Percentiles rank a stretch among this genome's conserved stretches.
phyloP scores from a whole-genome alignment of 2,797 vertebrate genomes.

The Petrocephalus sullivani region DNA sequence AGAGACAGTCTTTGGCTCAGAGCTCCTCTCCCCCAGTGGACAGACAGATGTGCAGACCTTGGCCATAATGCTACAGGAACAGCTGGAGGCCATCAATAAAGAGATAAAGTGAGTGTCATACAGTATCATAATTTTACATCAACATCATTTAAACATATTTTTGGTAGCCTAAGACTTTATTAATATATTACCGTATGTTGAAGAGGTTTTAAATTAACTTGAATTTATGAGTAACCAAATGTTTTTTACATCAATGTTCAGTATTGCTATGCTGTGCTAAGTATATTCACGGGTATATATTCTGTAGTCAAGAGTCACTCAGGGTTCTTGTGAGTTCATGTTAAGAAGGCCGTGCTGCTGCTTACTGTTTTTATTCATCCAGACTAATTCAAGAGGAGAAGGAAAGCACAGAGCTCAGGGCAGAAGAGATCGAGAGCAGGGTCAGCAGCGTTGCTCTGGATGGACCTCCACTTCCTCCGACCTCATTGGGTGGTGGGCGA shows the following conservation, averaged over 20 bases:
- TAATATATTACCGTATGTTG: too few relatives aligned
- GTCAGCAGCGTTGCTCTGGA: constrained; percentile 80
- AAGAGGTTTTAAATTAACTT: too few relatives aligned
- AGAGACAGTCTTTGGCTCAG: constrained; percentile 64
- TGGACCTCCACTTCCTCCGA: constrained; percentile 58
- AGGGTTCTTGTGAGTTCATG: background rate
- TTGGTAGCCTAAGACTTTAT: too few relatives aligned
- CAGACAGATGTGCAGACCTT: constrained; percentile 82
- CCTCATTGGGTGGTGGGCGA: constrained; percentile 59
- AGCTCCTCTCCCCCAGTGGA: constrained; percentile 76
- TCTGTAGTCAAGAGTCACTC: background rate
- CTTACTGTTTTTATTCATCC: background rate
- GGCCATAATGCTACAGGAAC: constrained; percentile 84
- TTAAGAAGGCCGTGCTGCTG: background rate
- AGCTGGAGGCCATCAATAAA: constrained; percentile 85
- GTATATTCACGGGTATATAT: too few relatives aligned
- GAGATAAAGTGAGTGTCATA: constrained; percentile 74
- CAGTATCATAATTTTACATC: too few relatives aligned
- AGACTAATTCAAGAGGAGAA: constrained; percentile 88
- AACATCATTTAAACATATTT: too few relatives aligned
- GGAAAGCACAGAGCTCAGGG: constrained; percentile 79
- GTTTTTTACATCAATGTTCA: too few relatives aligned
- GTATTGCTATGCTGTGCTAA: too few relatives aligned
- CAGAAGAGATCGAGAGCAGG: constrained; percentile 80
- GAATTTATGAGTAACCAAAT: too few relatives aligned